These are phyloP conservation scores for Drosophila mimetica DNA, from an alignment of 2,888 invertebrate species.

Conservation along the genomic window DNA sequence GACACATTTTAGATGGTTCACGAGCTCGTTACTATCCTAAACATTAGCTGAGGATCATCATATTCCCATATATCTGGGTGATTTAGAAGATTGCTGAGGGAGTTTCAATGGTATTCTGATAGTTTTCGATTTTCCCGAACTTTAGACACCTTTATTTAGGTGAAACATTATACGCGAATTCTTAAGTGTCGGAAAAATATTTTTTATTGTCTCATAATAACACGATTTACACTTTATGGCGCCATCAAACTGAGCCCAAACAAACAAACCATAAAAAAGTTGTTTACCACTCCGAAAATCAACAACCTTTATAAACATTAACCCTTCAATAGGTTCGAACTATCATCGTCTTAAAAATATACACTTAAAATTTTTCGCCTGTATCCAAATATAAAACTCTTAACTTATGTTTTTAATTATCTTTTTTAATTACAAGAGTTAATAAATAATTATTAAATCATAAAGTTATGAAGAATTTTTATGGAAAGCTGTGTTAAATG, in stretches of 20 bases:
- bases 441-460: too few species aligned
- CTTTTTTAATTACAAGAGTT: too few species aligned
- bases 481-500: not conserved
- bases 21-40: not conserved
- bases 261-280: not conserved
- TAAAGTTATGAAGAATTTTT: too few species aligned
- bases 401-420: too few species aligned
- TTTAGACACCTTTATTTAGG: too few species aligned
- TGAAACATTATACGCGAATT: not conserved
- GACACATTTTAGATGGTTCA: constrained; percentile 5
- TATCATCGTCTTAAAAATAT: too few species aligned
- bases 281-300: not conserved
- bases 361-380: too few species aligned
- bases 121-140: too few species aligned
- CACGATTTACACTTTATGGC: not conserved
- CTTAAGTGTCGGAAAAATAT: not conserved
- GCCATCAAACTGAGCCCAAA: not conserved
- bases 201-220: not conserved
- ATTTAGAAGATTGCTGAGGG: not conserved
- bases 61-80: not conserved
- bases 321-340: not conserved
- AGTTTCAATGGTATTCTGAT: too few species aligned
- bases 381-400: too few species aligned
- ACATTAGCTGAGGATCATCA: not conserved
- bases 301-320: not conserved